Conservation (phyloP, 2,888 invertebrate species). For the Perizoma affinitatum region DNA sequence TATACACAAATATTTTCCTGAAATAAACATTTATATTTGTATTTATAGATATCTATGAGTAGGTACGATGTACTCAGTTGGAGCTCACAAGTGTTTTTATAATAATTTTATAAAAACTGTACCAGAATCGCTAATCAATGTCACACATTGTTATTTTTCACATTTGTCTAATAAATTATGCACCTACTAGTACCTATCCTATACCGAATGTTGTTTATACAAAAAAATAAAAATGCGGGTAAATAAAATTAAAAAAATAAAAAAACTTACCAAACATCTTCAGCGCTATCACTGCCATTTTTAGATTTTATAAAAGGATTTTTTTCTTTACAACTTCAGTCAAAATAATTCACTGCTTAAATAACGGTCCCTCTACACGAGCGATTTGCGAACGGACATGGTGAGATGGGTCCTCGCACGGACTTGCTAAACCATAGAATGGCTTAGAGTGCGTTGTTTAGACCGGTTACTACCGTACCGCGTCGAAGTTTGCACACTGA, state of each 20-base stretch:
- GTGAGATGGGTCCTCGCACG: slow-evolving; percentile 25
- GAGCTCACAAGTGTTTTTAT: no score
- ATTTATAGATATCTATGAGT: no score
- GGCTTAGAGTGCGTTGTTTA: slow-evolving; percentile 19
- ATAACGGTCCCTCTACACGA: slow-evolving; percentile 23
- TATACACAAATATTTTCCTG: no score
- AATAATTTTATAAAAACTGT: no score
- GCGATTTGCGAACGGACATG: slow-evolving; percentile 22
- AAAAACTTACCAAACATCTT: slow-evolving; percentile 67
- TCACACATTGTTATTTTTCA: no score
- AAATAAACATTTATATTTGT: no score
- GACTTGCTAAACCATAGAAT: slow-evolving; percentile 21
- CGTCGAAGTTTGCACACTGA: slow-evolving; percentile 27
- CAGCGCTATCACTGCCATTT: slow-evolving; percentile 71
- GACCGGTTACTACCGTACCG: slow-evolving; percentile 28
- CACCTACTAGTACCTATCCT: no score
- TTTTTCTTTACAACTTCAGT: slow-evolving; percentile 17
- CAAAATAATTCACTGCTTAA: slow-evolving; percentile 37
- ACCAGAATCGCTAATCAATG: no score
- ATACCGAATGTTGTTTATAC: neutral
- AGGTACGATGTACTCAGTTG: no score
- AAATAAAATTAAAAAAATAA: neutral
- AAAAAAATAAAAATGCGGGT: neutral
- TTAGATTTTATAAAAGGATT: neutral
- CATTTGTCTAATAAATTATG: no score